These are phyloP conservation scores for Deilephila elpenor DNA, from an alignment of 2,888 invertebrate genomes.

Conservation along the genomic window DNA sequence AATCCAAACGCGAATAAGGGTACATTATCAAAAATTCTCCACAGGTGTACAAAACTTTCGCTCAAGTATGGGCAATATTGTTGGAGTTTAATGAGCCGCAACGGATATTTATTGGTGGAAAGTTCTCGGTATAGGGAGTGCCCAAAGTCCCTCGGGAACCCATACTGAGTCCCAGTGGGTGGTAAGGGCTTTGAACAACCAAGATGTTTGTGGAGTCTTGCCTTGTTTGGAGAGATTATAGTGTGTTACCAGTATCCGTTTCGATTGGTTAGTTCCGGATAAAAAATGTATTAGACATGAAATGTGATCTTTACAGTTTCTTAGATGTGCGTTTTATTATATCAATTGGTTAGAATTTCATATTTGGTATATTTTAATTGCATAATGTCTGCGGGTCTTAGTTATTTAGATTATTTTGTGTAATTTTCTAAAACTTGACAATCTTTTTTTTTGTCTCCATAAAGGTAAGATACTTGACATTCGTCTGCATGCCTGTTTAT, in stretches of 20 bases:
- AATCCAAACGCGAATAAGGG: background rate
- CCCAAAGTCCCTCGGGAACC: constrained; percentile 9
- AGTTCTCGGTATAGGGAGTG: constrained; percentile 39
- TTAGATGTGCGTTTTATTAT: background rate
- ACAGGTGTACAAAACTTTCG: constrained; percentile 41
- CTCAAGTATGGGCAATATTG: constrained; percentile 48
- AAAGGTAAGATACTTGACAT: too few species aligned
- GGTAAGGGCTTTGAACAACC: constrained; percentile 36
- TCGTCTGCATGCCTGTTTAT: too few species aligned
- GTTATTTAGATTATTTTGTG: too few species aligned
- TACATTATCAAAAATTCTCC: constrained; percentile 8
- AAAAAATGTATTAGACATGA: background rate
- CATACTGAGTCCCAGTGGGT: constrained; percentile 24
- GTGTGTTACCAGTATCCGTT: constrained; percentile 8
- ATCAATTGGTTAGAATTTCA: background rate
- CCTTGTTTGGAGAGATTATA: constrained; percentile 28
- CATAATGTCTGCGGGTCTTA: too few species aligned
- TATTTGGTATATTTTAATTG: too few species aligned
- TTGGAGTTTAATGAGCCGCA: constrained; percentile 56
- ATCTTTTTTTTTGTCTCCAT: too few species aligned
- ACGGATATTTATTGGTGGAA: constrained; percentile 46
- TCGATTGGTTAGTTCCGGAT: constrained; percentile 27
- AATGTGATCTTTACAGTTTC: background rate
- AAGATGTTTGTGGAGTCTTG: constrained; percentile 18
- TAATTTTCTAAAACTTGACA: background rate